Conservation (phyloP, 2,888 invertebrate genomes). For the Stegana nigrithorax region DNA sequence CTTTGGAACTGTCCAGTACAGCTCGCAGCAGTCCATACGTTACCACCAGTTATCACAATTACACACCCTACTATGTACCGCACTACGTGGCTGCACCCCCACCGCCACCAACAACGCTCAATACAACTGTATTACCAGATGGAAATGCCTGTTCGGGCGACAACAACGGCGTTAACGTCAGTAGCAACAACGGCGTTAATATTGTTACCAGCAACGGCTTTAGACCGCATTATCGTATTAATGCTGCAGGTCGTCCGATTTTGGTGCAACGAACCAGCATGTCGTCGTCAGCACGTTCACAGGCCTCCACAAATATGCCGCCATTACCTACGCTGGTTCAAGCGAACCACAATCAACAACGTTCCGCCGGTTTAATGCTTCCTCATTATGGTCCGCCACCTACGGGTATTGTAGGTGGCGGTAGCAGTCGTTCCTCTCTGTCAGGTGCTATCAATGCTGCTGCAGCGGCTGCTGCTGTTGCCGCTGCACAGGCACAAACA, state of each 20-base stretch:
- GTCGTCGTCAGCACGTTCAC: not conserved
- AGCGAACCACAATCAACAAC: not conserved
- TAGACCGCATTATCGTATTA: slow-evolving; percentile 1
- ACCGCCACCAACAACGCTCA: not conserved
- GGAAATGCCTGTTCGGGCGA: not conserved
- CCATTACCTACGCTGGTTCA: not conserved
- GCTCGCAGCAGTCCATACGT: slow-evolving; percentile 37
- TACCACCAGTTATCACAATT: slow-evolving; percentile 46
- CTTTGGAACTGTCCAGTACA: not conserved
- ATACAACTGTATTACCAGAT: not conserved
- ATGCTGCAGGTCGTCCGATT: not conserved
- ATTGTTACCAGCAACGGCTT: slow-evolving; percentile 19
- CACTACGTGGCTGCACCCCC: slow-evolving; percentile 36
- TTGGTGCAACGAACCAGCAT: not conserved
- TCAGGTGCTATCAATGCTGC: slow-evolving; percentile 51
- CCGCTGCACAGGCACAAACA: slow-evolving; percentile 46
- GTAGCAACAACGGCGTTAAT: slow-evolving; percentile 29
- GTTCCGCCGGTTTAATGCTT: slow-evolving; percentile 24
- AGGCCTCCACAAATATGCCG: not conserved
- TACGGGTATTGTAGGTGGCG: slow-evolving; percentile 34
- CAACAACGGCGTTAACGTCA: slow-evolving; percentile 23
- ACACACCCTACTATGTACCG: slow-evolving; percentile 50
- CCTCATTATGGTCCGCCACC: slow-evolving; percentile 48
- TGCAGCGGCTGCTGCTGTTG: slow-evolving; percentile 47
- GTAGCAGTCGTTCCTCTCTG: slow-evolving; percentile 51